Conservation (phyloP, 1,140 invertebrate species). For the Cataglyphis hispanica region DNA sequence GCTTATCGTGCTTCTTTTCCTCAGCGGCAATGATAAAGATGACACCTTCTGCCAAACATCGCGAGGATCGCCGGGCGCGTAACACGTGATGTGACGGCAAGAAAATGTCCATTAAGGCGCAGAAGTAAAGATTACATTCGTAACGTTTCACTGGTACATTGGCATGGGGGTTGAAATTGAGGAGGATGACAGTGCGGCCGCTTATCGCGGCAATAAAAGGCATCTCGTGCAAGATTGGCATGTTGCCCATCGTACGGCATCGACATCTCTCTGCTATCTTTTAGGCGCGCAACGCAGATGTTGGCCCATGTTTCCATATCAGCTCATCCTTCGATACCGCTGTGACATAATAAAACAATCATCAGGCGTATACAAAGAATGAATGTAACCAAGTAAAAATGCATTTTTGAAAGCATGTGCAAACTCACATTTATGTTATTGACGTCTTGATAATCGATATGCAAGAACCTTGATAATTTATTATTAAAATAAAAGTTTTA, state of each 20-base stretch:
- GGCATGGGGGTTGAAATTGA: conserved; percentile 61
- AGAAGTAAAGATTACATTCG: conserved; percentile 82
- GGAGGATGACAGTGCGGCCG: conserved; percentile 61
- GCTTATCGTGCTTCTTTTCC: conserved; percentile 56
- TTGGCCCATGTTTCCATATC: conserved; percentile 39
- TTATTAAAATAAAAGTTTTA: no score
- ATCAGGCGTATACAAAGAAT: conserved; percentile 16
- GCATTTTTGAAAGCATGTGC: not conserved
- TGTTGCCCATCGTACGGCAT: conserved; percentile 74
- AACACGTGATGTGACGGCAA: conserved; percentile 9
- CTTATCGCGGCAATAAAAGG: conserved; percentile 83
- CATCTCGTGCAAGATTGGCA: conserved; percentile 81
- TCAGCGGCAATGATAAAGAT: conserved; percentile 40
- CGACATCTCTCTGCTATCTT: conserved; percentile 69
- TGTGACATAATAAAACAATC: not conserved
- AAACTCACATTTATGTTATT: not conserved
- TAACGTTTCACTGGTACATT: conserved; percentile 71
- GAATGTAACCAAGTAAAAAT: not conserved
- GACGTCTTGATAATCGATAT: no score
- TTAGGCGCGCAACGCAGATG: conserved; percentile 69
- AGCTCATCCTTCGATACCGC: conserved; percentile 77
- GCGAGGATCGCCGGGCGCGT: conserved; percentile 47
- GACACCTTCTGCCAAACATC: conserved; percentile 57
- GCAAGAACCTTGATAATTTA: no score
- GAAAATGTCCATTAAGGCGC: conserved; percentile 71